Base-by-base conservation (phyloP, 2,888 invertebrate species). In the Notodonta dromedarius region DNA sequence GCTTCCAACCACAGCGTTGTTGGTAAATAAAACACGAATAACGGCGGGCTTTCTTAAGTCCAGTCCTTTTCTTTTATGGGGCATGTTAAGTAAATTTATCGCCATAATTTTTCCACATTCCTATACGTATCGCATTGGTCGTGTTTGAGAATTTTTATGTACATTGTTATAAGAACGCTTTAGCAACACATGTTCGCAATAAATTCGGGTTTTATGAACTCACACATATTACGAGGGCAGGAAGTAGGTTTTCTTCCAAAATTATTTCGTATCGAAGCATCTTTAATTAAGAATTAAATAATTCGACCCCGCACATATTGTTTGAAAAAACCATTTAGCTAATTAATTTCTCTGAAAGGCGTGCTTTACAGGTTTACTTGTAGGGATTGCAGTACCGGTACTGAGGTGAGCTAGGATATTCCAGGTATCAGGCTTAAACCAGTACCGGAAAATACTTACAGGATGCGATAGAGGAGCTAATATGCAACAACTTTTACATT, bases 1-100 rank as follows among this genome's bases (percentile, higher is more conserved):
- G 12, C 32, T 56, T 12, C 9, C 24, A 51, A 42, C 54, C 51
- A 54, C 56, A 42, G 42, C 59, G 54, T 48, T 5, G 56, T 58
- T 58, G 56, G 51, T 60, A 53, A 62, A 65, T 60, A 52, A 63
- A 71, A 62, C 57, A 53, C 58, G 71, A 71, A 74, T 55, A 58
- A 46, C 40, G 42, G 67, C 69, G 60, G 71, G 68, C 71, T 71
- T 78, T 71, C 69, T 67, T 63, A 71, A 82, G 78, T 79, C 77
- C 82, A 78, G 75, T 71, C 68, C 70, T 70, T 73, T 70, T 68
- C 77, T 75, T 82, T 83, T 85, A 87, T 85, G 78, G 75, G 72
- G 65, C 75, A 79, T 79, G 78, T 74, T 80, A 78, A 80, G 74
- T 74, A 67, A 83, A 86, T 87, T 84, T 85, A 86, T 86, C 66